These are phyloP conservation scores for Meliscaeva auricollis DNA, from an alignment of 2,888 invertebrate species.

Conservation along the genomic window DNA sequence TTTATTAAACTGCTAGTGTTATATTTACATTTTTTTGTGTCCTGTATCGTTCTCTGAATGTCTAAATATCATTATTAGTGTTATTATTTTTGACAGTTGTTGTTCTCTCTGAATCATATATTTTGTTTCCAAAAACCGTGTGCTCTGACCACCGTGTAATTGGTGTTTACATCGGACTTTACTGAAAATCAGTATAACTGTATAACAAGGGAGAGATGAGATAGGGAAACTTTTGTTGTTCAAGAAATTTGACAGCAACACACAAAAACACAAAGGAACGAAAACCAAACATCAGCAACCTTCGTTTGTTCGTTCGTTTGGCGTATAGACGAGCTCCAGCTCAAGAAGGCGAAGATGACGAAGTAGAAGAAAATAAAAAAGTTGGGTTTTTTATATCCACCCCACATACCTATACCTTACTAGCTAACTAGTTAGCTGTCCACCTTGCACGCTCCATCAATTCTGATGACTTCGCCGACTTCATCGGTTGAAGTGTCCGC, in stretches of 20 bases:
- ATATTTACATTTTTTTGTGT: conserved; percentile 66
- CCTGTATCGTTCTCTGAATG: conserved; percentile 58
- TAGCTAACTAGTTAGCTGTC: neutral
- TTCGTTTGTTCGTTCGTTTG: neutral
- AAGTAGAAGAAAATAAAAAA: neutral
- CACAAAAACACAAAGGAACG: neutral
- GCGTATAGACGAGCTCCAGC: neutral
- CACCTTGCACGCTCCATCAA: conserved; percentile 21
- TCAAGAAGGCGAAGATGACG: neutral
- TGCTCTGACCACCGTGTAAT: conserved; percentile 59
- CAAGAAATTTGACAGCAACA: conserved; percentile 25
- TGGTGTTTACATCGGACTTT: conserved; percentile 45
- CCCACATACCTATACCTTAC: neutral
- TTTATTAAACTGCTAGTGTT: conserved; percentile 40
- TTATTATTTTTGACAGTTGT: conserved; percentile 68
- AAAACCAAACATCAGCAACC: neutral
- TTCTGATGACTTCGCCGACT: conserved; percentile 44
- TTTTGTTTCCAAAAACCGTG: neutral
- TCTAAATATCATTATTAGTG: conserved; percentile 68
- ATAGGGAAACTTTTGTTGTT: too few species aligned
- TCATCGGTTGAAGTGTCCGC: conserved; percentile 53
- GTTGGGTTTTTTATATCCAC: too few species aligned
- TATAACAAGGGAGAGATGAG: too few species aligned
- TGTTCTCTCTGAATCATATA: conserved; percentile 33
- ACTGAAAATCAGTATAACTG: conserved; percentile 30